Percentiles rank a stretch among this genome's conserved stretches.
phyloP scores from a whole-genome alignment of 2,888 invertebrate species.

The Caprella mutica region DNA sequence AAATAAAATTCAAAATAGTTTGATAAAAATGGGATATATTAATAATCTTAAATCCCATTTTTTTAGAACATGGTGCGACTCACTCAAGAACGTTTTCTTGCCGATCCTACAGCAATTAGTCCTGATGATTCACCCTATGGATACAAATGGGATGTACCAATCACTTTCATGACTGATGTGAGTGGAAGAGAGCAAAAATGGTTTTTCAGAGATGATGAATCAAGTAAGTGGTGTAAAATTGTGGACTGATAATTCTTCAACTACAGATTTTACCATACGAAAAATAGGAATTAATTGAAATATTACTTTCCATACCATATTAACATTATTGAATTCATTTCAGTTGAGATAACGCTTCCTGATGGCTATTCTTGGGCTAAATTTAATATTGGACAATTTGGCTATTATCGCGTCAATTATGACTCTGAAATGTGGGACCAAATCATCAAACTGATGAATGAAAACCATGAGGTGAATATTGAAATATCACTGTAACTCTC shows the following conservation, averaged over 20 bases:
- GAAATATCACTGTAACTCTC: too few species aligned
- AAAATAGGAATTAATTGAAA: too few species aligned
- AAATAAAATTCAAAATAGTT: too few species aligned
- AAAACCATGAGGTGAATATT: slow-evolving; percentile 41
- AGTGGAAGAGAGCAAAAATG: slow-evolving; percentile 41
- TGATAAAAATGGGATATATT: not conserved
- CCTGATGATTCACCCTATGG: slow-evolving; percentile 39
- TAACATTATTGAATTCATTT: too few species aligned
- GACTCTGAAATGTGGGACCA: slow-evolving; percentile 53
- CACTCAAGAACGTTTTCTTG: slow-evolving; percentile 67
- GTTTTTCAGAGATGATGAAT: slow-evolving; percentile 39
- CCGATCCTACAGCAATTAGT: slow-evolving; percentile 49
- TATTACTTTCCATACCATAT: too few species aligned
- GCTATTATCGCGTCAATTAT: slow-evolving; percentile 83
- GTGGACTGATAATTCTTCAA: too few species aligned
- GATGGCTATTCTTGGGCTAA: slow-evolving; percentile 54
- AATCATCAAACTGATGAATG: slow-evolving; percentile 43
- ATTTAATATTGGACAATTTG: slow-evolving; percentile 70
- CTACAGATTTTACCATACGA: too few species aligned
- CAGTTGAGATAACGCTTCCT: slow-evolving; percentile 31
- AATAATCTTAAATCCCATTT: not conserved
- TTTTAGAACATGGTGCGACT: too few species aligned
- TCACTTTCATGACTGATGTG: slow-evolving; percentile 48
- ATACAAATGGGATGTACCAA: slow-evolving; percentile 75
- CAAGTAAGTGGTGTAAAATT: too few species aligned